Evolutionary conservation across 2,888 invertebrate species (phyloP), one percentile per base, ranked within the genome.

Genomic region (Euzophera pinguis): DNA sequence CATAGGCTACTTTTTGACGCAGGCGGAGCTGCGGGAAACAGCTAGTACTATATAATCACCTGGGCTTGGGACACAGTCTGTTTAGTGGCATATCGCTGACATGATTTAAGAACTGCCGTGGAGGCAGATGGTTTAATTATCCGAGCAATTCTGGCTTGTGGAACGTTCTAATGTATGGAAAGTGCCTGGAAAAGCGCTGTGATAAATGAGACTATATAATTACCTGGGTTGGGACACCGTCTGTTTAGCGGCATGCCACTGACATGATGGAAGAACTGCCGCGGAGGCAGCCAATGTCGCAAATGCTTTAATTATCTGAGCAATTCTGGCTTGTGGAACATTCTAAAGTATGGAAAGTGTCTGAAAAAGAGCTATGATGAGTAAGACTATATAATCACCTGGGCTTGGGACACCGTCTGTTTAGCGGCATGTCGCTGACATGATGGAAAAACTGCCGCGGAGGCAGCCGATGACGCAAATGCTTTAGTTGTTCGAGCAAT

Each of bases 261-360:
- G 54, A 90, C 85, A 72, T 84, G 85, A 48, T 75, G 82, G 81
- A 83, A 89, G 80, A 89, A 90, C 78, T 88, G 87, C 0, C 85
- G 53, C 52, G 87, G 87, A 59, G 90, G 90, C 64, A 91, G 73
- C 22, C 91, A 83, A 64, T 90, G 90, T n/a, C 90, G 81, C 57
- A 90, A 76, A 9, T 81, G 64, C 54, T 79, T 75, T 61, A 90
- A 75, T 14, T 84, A 75, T 34, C 76, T 77, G 55, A 74, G 75
- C 58, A 86, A 70, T 56, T 73, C 74, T 0, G 76, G 62, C 0
- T 67, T 61, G 1, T 56, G 67, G 81, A 94, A 94, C 47, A n/a
- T n/a, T n/a, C n/a, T n/a, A n/a, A n/a, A n/a, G n/a, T n/a, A n/a
- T n/a, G n/a, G n/a, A n/a, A n/a, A n/a, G n/a, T n/a, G n/a, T n/a